Base-by-base conservation (phyloP, 2,888 invertebrate species). In the Brenthis hecate region DNA sequence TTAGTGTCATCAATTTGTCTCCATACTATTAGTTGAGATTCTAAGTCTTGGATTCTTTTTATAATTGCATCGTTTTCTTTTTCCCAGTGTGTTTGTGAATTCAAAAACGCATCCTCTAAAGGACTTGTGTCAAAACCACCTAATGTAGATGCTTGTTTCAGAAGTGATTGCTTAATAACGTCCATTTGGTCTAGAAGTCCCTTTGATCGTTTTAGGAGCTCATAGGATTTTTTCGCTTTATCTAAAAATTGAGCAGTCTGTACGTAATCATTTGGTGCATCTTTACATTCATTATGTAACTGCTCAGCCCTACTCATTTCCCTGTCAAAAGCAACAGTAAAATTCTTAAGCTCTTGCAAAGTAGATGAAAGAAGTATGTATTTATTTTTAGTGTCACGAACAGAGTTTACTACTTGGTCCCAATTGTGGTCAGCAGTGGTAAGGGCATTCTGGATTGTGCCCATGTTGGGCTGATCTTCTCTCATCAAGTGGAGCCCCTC, bases 21-120 rank as follows among this genome's bases (percentile, higher is more conserved):
- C 98, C 98, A 98, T 65, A 98, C 96, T n/a, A 97, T 96, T 0
- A 96, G 94, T 86, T 98, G 98, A 0, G 97, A 96, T 87, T 99
- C 98, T 62, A 96, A 94, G 65, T 95, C 95, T 84, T 97, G 97
- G 28, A 96, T 95, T 75, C 95, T 94, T 75, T 96, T 96, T 6
- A 96, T 94, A 4, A 96, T 94, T 60, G 94, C 94, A 72, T 96
- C 96, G 77, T 96, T 95, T 0, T 94, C 92, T 74, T 95, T 94
- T 71, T 96, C 96, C 95, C 96, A 97, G 19, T 94, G 93, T 32
- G 94, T 93, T 72, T 96, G 95, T 0, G 95, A 94, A 65, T 93
- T 89, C 64, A 94, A 88, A 69, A 96, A 87, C 51, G 96, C 94
- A 66, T 94, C 92, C 78, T 94, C 93, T 51, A 94, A 84, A 68